Base-by-base conservation (phyloP, 2,113 vertebrate species). In the Anarrhichthys ocellatus region DNA sequence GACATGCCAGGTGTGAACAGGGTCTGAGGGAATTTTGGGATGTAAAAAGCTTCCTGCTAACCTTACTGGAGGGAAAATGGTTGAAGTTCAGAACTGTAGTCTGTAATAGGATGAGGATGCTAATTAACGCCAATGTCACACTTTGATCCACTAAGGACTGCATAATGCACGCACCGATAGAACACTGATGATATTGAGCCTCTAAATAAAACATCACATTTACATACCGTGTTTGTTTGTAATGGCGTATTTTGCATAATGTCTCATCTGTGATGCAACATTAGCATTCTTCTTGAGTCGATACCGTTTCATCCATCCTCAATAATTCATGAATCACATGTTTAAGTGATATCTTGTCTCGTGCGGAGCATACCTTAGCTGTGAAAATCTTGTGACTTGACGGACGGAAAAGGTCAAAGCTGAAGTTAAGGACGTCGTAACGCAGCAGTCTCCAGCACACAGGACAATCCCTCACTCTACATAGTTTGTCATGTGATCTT, bases 141-240 rank as follows among this genome's bases (percentile, higher is more conserved):
- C 76, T 78, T n/a, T 46, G 52, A 48, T 69, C 52, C 29, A 68
- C 24, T 15, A 32, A 32, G 22, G 10, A 59, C 34, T 27, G 27
- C 38, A 24, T 13, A 38, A 22, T 2, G 20, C 52, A 27, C 42
- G 59, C 40, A 24, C 59, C 52, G 50, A 22, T 46, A 58, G 29
- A 81, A 38, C 64, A 29, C 38, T 27, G 58, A 61, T 50, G 63
- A 62, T n/a, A 42, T 4, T 48, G 64, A 15, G 4, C 40, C 0
- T 10, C 64, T 69, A 69, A 86, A 70, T 81, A 84, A 66, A 78
- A 50, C 59, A 29, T 40, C 61, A 2, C 59, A 80, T 83, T 80
- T 76, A 65, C 78, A 84, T 69, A 52, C 22, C n/a, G 48, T 70
- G 73, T 73, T 77, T 42, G 64, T 74, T 77, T 73, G 54, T 72